A percentile compares a stretch with the other conserved stretches of the same genome.
Conservation (phyloP, 2,113 vertebrate species). For the Agelaius phoeniceus region DNA sequence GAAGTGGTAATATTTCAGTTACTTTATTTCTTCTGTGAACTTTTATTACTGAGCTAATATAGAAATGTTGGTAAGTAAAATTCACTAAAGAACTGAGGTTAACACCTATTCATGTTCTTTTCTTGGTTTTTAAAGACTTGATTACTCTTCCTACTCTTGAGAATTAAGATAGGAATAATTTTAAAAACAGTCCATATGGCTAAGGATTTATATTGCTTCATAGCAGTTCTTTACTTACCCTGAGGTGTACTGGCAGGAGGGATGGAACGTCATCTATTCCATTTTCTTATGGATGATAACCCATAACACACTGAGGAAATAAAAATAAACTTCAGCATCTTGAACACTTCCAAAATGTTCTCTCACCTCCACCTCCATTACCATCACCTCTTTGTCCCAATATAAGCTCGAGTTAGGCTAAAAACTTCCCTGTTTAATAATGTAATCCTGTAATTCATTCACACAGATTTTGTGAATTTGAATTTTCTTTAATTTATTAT, state of each 20-base stretch:
- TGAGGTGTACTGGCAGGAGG: background rate
- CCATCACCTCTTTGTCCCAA: background rate
- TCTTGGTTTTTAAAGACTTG: background rate
- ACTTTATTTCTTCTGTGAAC: background rate
- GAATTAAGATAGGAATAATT: background rate
- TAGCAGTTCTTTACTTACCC: background rate
- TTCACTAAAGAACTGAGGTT: background rate
- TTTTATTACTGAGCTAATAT: background rate
- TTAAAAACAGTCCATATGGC: background rate
- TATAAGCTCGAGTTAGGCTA: background rate
- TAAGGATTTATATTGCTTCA: background rate
- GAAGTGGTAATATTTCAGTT: background rate
- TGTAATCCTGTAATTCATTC: background rate
- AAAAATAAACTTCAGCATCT: slow-evolving; percentile 39
- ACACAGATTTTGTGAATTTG: background rate
- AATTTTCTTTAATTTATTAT: background rate
- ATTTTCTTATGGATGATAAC: background rate
- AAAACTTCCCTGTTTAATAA: background rate
- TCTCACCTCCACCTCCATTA: background rate
- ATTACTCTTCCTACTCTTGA: background rate
- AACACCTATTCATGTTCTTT: background rate
- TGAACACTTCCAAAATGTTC: slow-evolving; percentile 26
- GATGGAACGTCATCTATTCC: background rate
- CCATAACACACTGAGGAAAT: background rate
- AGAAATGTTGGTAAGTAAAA: background rate